Conservation (phyloP, 2,797 vertebrate species). For the Artibeus jamaicensis region DNA sequence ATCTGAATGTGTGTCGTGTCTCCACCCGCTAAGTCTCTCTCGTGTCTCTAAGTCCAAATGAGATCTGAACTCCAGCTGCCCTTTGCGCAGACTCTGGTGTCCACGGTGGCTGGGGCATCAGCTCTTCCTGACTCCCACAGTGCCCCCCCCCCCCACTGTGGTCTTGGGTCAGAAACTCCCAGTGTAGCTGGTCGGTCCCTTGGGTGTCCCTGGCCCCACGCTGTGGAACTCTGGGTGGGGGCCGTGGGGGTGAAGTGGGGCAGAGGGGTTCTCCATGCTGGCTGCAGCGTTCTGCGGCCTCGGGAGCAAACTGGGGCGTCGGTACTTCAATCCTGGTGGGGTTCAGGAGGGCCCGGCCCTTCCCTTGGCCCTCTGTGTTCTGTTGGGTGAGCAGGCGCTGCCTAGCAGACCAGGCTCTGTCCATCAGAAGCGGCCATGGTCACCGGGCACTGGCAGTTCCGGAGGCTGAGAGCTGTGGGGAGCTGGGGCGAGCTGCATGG, state of each 20-base stretch:
- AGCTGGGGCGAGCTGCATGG: neutral
- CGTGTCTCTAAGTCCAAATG: neutral
- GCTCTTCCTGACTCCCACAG: neutral
- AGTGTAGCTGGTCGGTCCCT: accelerated
- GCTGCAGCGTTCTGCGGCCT: neutral
- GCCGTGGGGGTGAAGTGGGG: no score
- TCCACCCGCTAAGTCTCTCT: neutral
- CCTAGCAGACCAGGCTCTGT: neutral
- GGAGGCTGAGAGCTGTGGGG: neutral
- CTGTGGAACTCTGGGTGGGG: neutral
- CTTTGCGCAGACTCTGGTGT: neutral
- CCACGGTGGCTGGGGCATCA: neutral
- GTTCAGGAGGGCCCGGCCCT: neutral
- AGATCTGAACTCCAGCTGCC: neutral
- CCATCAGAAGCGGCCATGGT: neutral
- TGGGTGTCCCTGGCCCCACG: accelerated
- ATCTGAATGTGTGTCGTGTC: neutral
- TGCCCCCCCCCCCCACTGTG: neutral
- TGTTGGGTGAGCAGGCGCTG: no score
- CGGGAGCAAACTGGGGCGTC: neutral
- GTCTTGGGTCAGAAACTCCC: neutral
- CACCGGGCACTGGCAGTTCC: neutral
- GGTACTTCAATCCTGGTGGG: neutral
- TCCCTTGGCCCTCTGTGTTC: neutral
- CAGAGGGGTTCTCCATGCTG: neutral